A percentile compares a stretch with the other conserved stretches of the same genome.
phyloP scores from a whole-genome alignment of 1,140 invertebrate species.

The Leptopilina boulardi region DNA sequence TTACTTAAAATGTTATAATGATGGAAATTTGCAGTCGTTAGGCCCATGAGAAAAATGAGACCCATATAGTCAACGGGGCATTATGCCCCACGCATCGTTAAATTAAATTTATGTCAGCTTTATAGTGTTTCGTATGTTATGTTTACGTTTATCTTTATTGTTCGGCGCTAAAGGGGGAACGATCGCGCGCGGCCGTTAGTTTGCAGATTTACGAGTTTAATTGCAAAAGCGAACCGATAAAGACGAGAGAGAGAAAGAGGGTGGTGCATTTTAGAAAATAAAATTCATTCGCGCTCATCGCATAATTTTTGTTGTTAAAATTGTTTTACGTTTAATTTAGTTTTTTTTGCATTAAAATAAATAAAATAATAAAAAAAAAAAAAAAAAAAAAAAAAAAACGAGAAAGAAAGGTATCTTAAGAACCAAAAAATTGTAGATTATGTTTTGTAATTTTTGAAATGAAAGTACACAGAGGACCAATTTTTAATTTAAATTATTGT shows the following conservation, averaged over 20 bases:
- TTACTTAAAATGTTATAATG: no score
- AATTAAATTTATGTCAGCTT: slow-evolving; percentile 63
- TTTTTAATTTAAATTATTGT: no score
- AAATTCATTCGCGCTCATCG: background rate
- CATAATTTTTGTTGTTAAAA: background rate
- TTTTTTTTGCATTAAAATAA: no score
- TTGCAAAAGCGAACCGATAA: slow-evolving; percentile 49
- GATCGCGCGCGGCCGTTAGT: slow-evolving; percentile 55
- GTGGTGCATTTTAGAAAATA: no score
- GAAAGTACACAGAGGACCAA: no score
- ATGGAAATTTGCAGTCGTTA: slow-evolving; percentile 30
- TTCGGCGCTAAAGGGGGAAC: slow-evolving; percentile 50
- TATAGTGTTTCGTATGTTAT: slow-evolving; percentile 52
- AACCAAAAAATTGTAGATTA: no score
- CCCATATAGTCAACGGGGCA: slow-evolving; percentile 48
- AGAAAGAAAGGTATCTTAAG: no score
- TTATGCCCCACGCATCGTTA: slow-evolving; percentile 64
- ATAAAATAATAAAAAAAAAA: no score
- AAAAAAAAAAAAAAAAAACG: no score
- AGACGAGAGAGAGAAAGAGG: slow-evolving; percentile 22
- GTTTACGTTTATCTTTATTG: slow-evolving; percentile 65
- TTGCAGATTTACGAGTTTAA: slow-evolving; percentile 55
- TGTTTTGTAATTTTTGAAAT: no score
- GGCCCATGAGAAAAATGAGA: slow-evolving; percentile 34
- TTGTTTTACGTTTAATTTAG: background rate